Base-by-base conservation (phyloP, 2,888 invertebrate genomes). In the Coleophora deauratella region DNA sequence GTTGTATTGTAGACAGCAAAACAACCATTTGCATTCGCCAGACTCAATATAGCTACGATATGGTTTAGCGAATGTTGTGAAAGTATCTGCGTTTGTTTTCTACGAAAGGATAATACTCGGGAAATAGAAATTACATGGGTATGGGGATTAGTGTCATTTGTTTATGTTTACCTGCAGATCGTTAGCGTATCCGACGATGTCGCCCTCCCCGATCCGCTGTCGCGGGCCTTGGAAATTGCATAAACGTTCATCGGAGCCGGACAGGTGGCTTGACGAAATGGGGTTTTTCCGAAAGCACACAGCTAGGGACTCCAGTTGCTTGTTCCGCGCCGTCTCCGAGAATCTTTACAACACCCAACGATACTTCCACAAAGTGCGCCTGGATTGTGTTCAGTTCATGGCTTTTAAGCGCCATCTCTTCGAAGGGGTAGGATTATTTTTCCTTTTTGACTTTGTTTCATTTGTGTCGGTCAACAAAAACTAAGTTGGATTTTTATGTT, bases 261-360 rank as follows among this genome's bases (percentile, higher is more conserved):
- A 96, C 69, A 90, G 91, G 58, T 95, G 92, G 90, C 77, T 96
- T 55, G 93, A 93, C 57, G 88, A 89, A 51, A 88, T 93, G 68
- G 93, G 93, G 33, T 91, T 91, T 62, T 95, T 93, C 71, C 88
- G 96, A 55, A 97, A 97, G 86, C 93, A 94, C 62, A 92, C 93
- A 12, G 95, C 96, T 40, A 91, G 92, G 61, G 97, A 97, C 85
- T 92, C 94, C 39, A 94, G 94, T 45, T 96, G 95, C 66, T 84
- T 97, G 37, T 97, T 97, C 77, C 89, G 97, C 56, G 94, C 93
- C 9, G 91, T 96, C 39, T 93, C 96, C 31, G 97, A 97, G 76
- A 95, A 96, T 79, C 89, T 92, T 54, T 89, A 81, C 58, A 88
- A 87, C 41, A 88, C 87, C 15, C 89, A 97, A 79, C 79, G 90